Evolutionary conservation across 2,888 invertebrate genomes (phyloP).

Genomic region (Diplazon laetatorius): DNA sequence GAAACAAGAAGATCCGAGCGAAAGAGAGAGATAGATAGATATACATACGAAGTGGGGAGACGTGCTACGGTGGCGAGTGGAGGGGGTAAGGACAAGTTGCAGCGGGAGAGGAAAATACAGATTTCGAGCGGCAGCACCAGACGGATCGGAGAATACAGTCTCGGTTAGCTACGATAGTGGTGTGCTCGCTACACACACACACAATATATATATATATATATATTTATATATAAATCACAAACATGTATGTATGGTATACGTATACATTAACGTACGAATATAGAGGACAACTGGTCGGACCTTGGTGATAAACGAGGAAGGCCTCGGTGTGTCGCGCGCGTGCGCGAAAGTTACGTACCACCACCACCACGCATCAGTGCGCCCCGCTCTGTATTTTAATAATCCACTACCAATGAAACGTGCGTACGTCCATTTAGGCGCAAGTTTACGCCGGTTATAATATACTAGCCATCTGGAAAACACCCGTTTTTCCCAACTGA

Average conservation of each 20-base stretch:
- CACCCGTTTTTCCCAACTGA: constrained; percentile 74
- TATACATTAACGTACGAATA: not conserved
- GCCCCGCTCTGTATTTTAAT: constrained; percentile 62
- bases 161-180: not conserved
- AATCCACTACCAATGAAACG: constrained; percentile 74
- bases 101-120: constrained; percentile 41
- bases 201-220: not conserved
- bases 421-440: constrained; percentile 74
- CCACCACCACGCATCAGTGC: constrained; percentile 62
- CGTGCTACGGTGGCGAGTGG: constrained; percentile 29
- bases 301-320: constrained; percentile 40
- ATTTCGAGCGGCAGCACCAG: constrained; percentile 61
- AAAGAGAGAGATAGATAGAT: constrained; percentile 25
- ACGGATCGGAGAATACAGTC: constrained; percentile 51
- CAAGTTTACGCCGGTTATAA: constrained; percentile 76
- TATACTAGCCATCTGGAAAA: constrained; percentile 77
- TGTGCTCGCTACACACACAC: not conserved
- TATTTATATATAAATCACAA: not conserved
- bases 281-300: constrained; percentile 13
- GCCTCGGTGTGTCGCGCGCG: constrained; percentile 46
- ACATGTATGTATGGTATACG: not conserved
- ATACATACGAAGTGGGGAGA: constrained; percentile 8
- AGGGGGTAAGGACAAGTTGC: constrained; percentile 45
- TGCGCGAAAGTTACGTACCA: constrained; percentile 63
- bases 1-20: not conserved